Conservation (phyloP, 2,888 invertebrate species). For the Griposia aprilina region DNA sequence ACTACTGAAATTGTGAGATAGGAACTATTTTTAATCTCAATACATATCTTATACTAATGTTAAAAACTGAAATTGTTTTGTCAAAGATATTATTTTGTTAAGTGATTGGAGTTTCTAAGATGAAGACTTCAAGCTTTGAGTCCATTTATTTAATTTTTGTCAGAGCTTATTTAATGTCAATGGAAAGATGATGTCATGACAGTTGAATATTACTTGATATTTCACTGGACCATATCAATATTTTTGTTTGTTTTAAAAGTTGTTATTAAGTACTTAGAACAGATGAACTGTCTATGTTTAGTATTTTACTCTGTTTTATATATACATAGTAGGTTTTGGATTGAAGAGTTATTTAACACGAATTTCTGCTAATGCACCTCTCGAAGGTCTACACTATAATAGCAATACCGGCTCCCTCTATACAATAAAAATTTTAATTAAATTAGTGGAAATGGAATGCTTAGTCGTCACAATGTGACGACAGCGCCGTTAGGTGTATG, state of each 20-base stretch:
- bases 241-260: not conserved
- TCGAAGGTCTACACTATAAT: not conserved
- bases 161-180: slow-evolving; percentile 31
- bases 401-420: not conserved
- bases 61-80: slow-evolving; percentile 18
- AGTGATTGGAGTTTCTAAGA: slow-evolving; percentile 4
- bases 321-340: not conserved
- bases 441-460: too few relatives aligned
- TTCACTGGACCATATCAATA: not conserved
- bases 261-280: not conserved
- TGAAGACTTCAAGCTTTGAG: not conserved
- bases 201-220: not conserved
- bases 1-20: slow-evolving; percentile 76
- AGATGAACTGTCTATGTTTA: not conserved
- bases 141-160: slow-evolving; percentile 26
- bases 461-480: not conserved
- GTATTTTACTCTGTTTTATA: slow-evolving; percentile 12
- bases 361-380: not conserved
- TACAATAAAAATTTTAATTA: not conserved
- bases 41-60: slow-evolving; percentile 3
- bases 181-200: not conserved
- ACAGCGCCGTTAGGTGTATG: not conserved
- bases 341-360: not conserved
- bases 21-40: slow-evolving; percentile 4
- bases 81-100: slow-evolving; percentile 46